Base-by-base conservation (phyloP, 2,113 vertebrate species). In the Jaculus jaculus region DNA sequence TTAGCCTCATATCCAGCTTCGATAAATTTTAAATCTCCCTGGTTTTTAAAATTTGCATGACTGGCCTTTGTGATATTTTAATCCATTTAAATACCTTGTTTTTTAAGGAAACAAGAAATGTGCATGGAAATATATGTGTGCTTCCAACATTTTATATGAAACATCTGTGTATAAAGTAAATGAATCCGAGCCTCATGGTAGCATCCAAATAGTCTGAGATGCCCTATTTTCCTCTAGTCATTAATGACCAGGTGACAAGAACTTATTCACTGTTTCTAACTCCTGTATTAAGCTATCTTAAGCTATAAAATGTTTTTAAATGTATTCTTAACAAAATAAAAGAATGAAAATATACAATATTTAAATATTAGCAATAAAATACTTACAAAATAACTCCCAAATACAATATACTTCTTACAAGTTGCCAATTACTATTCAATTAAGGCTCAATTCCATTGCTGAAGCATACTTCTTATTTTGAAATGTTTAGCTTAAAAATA, bases 231-330 rank as follows among this genome's bases (percentile, higher is more conserved):
- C 54, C 81, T 78, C n/a, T 94, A 58, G 61, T 84, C 73, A 83
- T 51, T 87, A 47, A 83, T 85, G 68, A 63, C 74, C 87, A 93
- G 82, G 93, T 92, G 92, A 94, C 42, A 96, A 73, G 92, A 84
- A 96, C 95, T 96, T 93, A 73, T 92, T 95, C 95, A 92, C 87
- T 96, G 1, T 83, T 78, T 93, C 74, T 83, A 68, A 37, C 71
- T 42, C 28, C 58, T 68, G 3, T 65, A 32, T 73, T 42, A 92
- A 91, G 82, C 73, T 17, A 90, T 65, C 24, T 73, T 42, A 92
- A 91, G 82, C 73, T 17, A 90, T 2, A 54, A 7, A 72, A 60
- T n/a, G 23, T 75, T 88, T 73, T 88, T 54, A 72, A 92, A 72
- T 86, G 5, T 63, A 58, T 79, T 93, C 28, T 34, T 78, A 81